Evolutionary conservation across 2,888 invertebrate species (phyloP).

Genomic region (Callosobruchus maculatus): DNA sequence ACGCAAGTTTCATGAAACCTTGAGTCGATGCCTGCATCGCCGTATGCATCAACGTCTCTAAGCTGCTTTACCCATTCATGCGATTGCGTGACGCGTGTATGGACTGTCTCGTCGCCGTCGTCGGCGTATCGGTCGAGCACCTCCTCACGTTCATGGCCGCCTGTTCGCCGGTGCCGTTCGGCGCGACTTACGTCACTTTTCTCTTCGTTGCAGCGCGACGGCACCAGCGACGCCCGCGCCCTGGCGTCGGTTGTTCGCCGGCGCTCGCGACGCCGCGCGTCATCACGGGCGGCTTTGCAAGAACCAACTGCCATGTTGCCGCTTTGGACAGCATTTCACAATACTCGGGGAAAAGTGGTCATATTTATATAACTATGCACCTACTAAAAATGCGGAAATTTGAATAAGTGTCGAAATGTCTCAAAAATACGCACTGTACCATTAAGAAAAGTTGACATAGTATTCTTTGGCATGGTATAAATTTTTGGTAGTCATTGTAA

Average conservation of each 20-base stretch:
- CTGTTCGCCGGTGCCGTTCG: neutral
- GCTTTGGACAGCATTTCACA: neutral
- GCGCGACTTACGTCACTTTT: slow-evolving; percentile 1
- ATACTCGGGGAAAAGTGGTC: neutral
- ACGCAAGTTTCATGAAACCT: no score
- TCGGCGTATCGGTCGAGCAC: neutral
- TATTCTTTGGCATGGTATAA: no score
- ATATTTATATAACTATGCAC: no score
- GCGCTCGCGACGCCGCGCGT: neutral
- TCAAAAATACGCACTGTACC: no score
- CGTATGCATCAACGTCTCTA: no score
- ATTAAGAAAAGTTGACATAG: no score
- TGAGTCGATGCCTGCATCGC: no score
- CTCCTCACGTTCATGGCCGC: neutral
- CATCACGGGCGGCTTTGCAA: neutral
- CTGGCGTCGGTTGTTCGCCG: neutral
- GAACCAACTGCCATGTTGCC: neutral
- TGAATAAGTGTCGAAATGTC: no score
- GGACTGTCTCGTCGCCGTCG: neutral
- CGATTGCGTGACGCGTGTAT: no score
- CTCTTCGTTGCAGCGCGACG: neutral
- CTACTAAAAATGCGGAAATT: no score
- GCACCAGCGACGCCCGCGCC: neutral
- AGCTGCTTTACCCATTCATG: no score
- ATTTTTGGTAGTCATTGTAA: no score